Conservation (phyloP, 2,797 vertebrate genomes). For the Telmatherina bonti region DNA sequence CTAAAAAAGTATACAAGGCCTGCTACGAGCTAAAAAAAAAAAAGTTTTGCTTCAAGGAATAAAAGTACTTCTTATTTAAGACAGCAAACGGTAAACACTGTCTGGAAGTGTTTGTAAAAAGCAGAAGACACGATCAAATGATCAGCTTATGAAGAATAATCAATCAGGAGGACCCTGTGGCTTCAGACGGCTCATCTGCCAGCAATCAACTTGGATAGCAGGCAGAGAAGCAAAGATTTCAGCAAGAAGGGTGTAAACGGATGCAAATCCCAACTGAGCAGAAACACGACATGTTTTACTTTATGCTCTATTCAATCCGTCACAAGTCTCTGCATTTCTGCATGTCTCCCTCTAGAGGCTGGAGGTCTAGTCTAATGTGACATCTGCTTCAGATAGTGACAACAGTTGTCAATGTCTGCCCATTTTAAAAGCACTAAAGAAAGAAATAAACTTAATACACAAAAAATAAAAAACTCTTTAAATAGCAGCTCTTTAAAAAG, state of each 20-base stretch:
- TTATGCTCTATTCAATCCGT: conserved; percentile 22
- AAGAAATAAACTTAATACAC: conserved; percentile 59
- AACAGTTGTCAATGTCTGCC: conserved; percentile 42
- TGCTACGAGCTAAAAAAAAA: not conserved
- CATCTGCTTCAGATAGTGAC: conserved; percentile 22
- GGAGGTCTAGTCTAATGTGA: conserved; percentile 58
- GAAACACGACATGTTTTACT: conserved; percentile 23
- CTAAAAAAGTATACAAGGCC: not conserved
- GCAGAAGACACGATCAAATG: no score
- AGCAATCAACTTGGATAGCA: not conserved
- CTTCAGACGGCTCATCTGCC: conserved; percentile 12
- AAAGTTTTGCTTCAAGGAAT: not conserved
- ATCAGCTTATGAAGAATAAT: no score
- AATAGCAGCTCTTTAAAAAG: conserved; percentile 86
- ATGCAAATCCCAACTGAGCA: conserved; percentile 34
- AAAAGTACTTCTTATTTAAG: not conserved
- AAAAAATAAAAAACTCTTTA: conserved; percentile 66
- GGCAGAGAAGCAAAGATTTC: not conserved
- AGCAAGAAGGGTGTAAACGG: conserved; percentile 19
- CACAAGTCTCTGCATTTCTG: conserved; percentile 64
- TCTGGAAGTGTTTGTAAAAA: no score
- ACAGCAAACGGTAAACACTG: not conserved
- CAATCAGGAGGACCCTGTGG: conserved; percentile 16
- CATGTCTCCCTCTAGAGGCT: conserved; percentile 72
- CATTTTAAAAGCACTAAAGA: conserved; percentile 62